Base-by-base conservation (phyloP, 2,888 invertebrate species). In the Amorpha juglandis region DNA sequence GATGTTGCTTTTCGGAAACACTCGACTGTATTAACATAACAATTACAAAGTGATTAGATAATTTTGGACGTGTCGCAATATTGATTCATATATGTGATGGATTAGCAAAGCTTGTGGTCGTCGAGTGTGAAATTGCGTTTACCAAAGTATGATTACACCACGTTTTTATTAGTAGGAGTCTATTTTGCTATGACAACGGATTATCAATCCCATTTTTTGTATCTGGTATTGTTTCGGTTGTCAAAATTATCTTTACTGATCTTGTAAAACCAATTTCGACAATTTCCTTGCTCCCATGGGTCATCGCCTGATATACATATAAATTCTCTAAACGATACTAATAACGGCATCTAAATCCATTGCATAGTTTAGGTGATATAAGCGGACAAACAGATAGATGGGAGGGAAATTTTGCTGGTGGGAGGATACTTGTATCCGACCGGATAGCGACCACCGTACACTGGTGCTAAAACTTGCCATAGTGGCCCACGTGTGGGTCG, bases 1-100 rank as follows among this genome's bases (percentile, higher is more conserved):
- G 84, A 81, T 83, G 87, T 89, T 87, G 81, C 86, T 90, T 85
- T 92, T 89, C 74, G 91, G 90, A 89, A 90, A 91, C 88, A 90
- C 89, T 91, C 81, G 78, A 83, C 82, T 81, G 81, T 76, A 89
- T 91, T 89, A 91, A 88, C 91, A 89, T 90, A 90, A 92, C 91
- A 91, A 91, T 92, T 91, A 90, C 72, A 80, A 81, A 81, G 79
- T 81, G 75, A 88, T 90, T 90, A 87, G 86, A 84, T 88, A 90
- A 91, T 78, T 77, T 74, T 77, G 69, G 78, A 58, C 42, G 19
- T 58, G 38, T 58, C 42, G 58, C 19, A 38, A 19, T 19, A 19
- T 19, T 12, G 38, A 58, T 42, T 58, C 42, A 19, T 38, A 12
- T 42, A 11, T 9, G 12, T 58, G 19, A 58, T 58, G 38, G 12